Conservation (phyloP, 2,797 vertebrate species). For the Myoxocephalus aenaeus region DNA sequence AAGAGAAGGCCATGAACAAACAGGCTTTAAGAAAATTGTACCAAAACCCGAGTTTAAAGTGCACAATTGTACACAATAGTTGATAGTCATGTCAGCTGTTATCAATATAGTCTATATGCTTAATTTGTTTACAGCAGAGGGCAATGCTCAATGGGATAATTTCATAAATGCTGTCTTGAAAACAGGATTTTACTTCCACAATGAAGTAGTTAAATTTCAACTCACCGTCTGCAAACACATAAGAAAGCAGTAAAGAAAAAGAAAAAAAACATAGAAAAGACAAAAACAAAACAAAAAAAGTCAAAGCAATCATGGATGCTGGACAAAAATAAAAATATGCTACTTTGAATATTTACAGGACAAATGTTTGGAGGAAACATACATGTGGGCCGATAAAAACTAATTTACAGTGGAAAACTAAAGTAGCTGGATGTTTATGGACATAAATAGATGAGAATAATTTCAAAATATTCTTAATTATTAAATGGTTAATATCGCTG, state of each 20-base stretch:
- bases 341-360: constrained; percentile 67
- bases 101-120: not conserved
- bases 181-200: constrained; percentile 88
- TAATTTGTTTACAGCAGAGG: constrained; percentile 4
- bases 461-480: constrained; percentile 36
- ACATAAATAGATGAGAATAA: constrained; percentile 58
- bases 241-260: constrained; percentile 96
- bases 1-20: constrained; percentile 8
- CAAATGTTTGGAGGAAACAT: constrained; percentile 61
- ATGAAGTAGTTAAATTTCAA: constrained; percentile 86
- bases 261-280: constrained; percentile 78
- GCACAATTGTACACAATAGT: constrained; percentile 7
- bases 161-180: constrained; percentile 63
- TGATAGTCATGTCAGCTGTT: not conserved
- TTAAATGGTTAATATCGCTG: constrained; percentile 47
- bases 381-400: constrained; percentile 63
- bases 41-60: not conserved
- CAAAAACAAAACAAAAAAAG: constrained; percentile 85
- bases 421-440: constrained; percentile 70
- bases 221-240: constrained; percentile 99
- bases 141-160: not conserved
- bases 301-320: constrained; percentile 88
- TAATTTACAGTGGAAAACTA: constrained; percentile 63
- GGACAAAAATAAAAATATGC: constrained; percentile 80
- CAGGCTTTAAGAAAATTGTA: constrained; percentile 4